phyloP scores from a whole-genome alignment of 2,797 vertebrate genomes.

The Sebastolobus alascanus region DNA sequence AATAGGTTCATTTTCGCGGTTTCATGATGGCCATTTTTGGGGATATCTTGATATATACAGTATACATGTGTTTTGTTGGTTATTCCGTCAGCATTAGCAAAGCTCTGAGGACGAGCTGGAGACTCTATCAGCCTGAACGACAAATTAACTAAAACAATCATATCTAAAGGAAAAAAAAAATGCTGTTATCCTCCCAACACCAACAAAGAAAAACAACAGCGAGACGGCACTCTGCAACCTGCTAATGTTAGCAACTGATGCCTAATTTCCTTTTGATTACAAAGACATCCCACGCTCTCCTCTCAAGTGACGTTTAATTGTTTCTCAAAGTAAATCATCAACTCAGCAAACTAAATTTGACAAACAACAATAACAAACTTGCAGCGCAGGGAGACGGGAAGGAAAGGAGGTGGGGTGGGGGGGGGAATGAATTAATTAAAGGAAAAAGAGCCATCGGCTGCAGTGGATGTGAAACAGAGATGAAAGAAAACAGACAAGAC shows the following conservation, averaged over 20 bases:
- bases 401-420: not conserved
- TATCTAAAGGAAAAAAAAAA: slow-evolving; percentile 49
- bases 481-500: slow-evolving; percentile 48
- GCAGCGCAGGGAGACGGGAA: slow-evolving; percentile 56
- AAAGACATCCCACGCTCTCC: slow-evolving; percentile 82
- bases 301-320: slow-evolving; percentile 83
- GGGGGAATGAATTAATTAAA: slow-evolving; percentile 59
- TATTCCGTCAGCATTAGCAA: slow-evolving; percentile 60
- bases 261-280: slow-evolving; percentile 85
- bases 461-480: slow-evolving; percentile 42
- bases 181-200: slow-evolving; percentile 39
- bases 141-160: slow-evolving; percentile 69
- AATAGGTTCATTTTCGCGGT: slow-evolving; percentile 32
- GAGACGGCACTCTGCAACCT: slow-evolving; percentile 62
- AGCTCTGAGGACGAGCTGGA: slow-evolving; percentile 59
- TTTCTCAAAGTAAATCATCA: slow-evolving; percentile 85
- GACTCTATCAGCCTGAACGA: slow-evolving; percentile 44
- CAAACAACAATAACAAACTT: slow-evolving; percentile 79
- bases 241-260: slow-evolving; percentile 78
- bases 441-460: slow-evolving; percentile 37
- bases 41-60: slow-evolving; percentile 40
- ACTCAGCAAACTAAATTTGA: slow-evolving; percentile 82
- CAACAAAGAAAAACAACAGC: slow-evolving; percentile 57
- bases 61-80: slow-evolving; percentile 25
- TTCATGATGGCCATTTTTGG: slow-evolving; percentile 45